A percentile compares a stretch with the other conserved stretches of the same genome.
These are phyloP conservation scores for Clarias gariepinus DNA, from an alignment of 2,113 vertebrate genomes.

Conservation along the genomic window DNA sequence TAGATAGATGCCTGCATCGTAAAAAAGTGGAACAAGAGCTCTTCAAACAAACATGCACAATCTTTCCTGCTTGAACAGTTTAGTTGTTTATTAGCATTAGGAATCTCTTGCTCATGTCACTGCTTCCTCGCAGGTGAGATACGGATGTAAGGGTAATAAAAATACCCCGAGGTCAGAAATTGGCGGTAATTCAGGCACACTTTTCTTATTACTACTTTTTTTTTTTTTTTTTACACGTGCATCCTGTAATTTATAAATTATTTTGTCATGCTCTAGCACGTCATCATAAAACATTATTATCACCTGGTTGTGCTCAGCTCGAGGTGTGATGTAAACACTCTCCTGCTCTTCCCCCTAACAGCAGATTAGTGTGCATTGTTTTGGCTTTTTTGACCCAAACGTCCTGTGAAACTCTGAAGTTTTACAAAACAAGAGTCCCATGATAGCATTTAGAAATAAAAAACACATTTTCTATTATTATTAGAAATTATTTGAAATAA, in stretches of 20 bases:
- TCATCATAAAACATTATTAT: not conserved
- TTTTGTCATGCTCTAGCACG: not conserved
- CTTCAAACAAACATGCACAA: not conserved
- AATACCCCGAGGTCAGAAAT: not conserved
- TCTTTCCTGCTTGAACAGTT: not conserved
- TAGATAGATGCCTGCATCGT: no score
- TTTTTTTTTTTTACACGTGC: not conserved
- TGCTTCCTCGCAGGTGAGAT: not conserved
- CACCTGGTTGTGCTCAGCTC: conserved; percentile 18
- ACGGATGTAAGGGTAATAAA: not conserved
- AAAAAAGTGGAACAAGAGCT: not conserved
- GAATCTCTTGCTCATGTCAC: not conserved
- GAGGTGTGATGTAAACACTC: not conserved
- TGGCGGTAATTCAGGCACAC: not conserved
- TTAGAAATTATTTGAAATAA: not conserved
- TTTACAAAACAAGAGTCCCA: not conserved
- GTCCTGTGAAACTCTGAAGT: not conserved
- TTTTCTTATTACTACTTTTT: not conserved
- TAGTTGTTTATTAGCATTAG: not conserved
- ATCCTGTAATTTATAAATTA: not conserved
- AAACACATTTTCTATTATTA: no score
- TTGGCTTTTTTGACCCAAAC: not conserved
- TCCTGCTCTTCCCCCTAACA: conserved; percentile 39
- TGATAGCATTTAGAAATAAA: not conserved
- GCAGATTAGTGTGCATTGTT: no score